Evolutionary conservation across 2,797 vertebrate genomes (phyloP), one percentile per base, ranked within the genome.

Genomic region (Nannoperca obscura): DNA sequence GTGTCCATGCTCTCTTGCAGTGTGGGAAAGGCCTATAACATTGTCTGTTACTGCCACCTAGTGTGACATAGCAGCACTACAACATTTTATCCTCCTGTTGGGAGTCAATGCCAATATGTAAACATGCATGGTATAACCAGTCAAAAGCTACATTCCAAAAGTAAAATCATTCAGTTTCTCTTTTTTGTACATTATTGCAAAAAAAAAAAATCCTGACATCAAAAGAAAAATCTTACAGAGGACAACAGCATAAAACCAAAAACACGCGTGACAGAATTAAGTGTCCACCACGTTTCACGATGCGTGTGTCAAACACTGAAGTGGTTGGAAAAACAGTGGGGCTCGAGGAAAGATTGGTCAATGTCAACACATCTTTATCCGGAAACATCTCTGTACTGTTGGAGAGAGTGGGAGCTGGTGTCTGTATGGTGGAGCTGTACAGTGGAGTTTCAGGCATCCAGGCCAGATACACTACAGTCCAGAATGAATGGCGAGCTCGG

Each of bases 21-120:
- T 74, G 74, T 53, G 67, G 71, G 61, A 69, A 78, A 63, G 82
- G 75, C 75, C 83, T 77, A 85, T 70, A 92, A 88, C 80, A 49
- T 91, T 92, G 90, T 86, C 47, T 79, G 78, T 93, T 91, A 92
- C 91, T 93, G 93, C 94, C 96, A 95, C 94, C 96, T 96, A 95
- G 89, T 89, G 95, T 92, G 90, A 70, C 83, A 89, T 63, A 92
- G 92, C 89, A 90, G 93, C 85, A 92, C 93, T 95, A 94, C 91
- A 87, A 86, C 82, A 80, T 85, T 88, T 88, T 84, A 82, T 81
- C 75, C 82, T 92, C 90, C 85, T 66, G 86, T 83, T 81, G 72
- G 85, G 91, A 90, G 86, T 84, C 66, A 58, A 84, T 89, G 91
- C 89, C 78, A 80, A 85, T 63, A 78, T 36, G 67, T 92, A 93